Percentiles rank a stretch among this genome's conserved stretches.
phyloP scores from a whole-genome alignment of 2,888 invertebrate genomes.

The Mellilla xanthometata region DNA sequence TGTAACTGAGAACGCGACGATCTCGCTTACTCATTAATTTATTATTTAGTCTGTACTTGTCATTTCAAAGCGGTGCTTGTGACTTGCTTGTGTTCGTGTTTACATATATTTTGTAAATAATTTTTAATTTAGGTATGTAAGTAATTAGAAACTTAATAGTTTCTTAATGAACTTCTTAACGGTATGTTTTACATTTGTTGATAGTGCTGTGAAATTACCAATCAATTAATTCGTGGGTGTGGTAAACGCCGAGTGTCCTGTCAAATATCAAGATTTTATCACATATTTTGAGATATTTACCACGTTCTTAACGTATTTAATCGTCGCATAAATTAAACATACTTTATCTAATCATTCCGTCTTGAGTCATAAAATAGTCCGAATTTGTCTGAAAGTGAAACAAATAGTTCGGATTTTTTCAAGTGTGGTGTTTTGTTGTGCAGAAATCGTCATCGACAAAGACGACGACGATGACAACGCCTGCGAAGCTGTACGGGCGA shows the following conservation, averaged over 20 bases:
- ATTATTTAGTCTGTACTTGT: slow-evolving; percentile 64
- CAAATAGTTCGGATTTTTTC: not conserved
- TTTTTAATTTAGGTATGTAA: not conserved
- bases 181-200: not conserved
- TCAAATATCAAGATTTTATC: slow-evolving; percentile 46
- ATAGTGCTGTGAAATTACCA: slow-evolving; percentile 28
- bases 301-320: slow-evolving; percentile 41
- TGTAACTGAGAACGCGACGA: slow-evolving; percentile 22
- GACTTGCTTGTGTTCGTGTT: slow-evolving; percentile 26
- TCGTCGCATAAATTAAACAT: slow-evolving; percentile 23
- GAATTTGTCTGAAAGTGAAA: slow-evolving; percentile 24
- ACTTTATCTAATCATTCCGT: slow-evolving; percentile 12
- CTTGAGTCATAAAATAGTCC: slow-evolving; percentile 32
- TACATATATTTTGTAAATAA: slow-evolving; percentile 19
- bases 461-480: slow-evolving; percentile 94
- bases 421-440: slow-evolving; percentile 64
- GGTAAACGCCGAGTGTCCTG: slow-evolving; percentile 59
- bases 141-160: not conserved
- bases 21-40: slow-evolving; percentile 45
- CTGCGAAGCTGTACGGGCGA: slow-evolving; percentile 94
- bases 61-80: slow-evolving; percentile 56
- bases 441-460: slow-evolving; percentile 95
- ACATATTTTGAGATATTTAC: slow-evolving; percentile 48
- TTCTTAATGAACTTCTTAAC: not conserved
- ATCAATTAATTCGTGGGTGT: slow-evolving; percentile 65